Percentiles rank a stretch among this genome's conserved stretches.
Conservation (phyloP, 2,888 invertebrate genomes). For the Strigamia crassipes region DNA sequence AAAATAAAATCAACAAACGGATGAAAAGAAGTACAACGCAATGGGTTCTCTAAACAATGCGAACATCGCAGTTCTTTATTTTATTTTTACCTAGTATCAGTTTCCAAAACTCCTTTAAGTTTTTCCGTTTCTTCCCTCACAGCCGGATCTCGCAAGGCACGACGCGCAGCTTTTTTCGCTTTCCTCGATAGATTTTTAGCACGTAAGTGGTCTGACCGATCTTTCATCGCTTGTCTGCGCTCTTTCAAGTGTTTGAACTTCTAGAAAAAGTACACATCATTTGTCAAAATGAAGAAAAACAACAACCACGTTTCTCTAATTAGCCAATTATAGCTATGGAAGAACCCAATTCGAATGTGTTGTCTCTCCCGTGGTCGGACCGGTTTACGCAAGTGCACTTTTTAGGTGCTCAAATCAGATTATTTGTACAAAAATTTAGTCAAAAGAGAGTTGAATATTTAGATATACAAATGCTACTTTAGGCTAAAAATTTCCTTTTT, state of each 20-base stretch:
- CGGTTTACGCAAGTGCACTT: no score
- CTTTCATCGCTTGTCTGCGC: not conserved
- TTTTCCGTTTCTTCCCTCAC: not conserved
- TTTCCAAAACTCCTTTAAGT: not conserved
- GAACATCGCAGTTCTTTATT: not conserved
- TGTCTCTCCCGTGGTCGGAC: no score
- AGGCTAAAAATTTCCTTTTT: no score
- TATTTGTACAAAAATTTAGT: no score
- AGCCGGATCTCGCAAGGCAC: not conserved
- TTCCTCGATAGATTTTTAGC: conserved; percentile 17
- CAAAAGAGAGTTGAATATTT: no score
- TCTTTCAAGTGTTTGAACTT: conserved; percentile 2
- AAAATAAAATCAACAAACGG: not conserved
- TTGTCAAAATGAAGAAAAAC: not conserved
- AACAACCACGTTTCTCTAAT: not conserved
- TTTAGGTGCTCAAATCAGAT: no score
- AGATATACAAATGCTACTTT: no score
- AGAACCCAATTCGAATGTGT: no score
- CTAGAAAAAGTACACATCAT: conserved; percentile 3
- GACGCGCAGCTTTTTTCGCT: conserved; percentile 4
- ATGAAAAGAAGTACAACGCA: not conserved
- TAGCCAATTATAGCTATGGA: not conserved
- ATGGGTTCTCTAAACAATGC: no score
- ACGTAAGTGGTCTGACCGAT: conserved; percentile 16
- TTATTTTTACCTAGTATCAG: not conserved